Base-by-base conservation (phyloP, 2,113 vertebrate species). In the Alligator mississippiensis region DNA sequence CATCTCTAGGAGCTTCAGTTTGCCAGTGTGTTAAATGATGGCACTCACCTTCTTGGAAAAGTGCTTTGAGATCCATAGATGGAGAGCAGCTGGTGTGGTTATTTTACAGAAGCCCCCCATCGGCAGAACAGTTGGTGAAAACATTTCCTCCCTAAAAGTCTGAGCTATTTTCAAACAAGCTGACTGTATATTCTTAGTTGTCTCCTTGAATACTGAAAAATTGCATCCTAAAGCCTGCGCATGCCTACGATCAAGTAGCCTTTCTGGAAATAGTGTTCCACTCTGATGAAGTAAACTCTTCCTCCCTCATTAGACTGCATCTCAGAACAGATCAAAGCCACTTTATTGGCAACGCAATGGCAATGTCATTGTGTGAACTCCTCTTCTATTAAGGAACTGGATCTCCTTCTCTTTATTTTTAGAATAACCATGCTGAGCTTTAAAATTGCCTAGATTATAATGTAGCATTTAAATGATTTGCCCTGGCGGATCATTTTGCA, bases 381-480 rank as follows among this genome's bases (percentile, higher is more conserved):
- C 58, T 72, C 92, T 93, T 91, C 88, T 81, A 91, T 61, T 93
- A 82, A 94, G 94, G 79, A 87, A 91, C 72, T n/a, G 60, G 78
- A 87, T 93, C 88, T 93, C 80, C 89, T 84, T 85, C 59, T 55
- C 76, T 83, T 93, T 93, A 88, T 87, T 87, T 96, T 93, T 88
- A 95, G 91, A 77, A 87, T 90, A 92, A 55, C 28, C 93, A 91
- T 77, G 91, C 88, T 94, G 95, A 93, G 93, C 74, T 88, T 88
- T 94, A 79, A 92, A 93, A 96, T 90, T 92, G 90, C 83, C 74
- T 91, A 75, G 82, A 92, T 93, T 85, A 83, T 88, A 91, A 94
- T 24, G 63, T 88, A 60, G 90, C 81, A 90, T 92, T 93, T 95
- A 93, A 89, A 92, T 58, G 55, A 95, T 92, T 92, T 94, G 85